Evolutionary conservation across 2,888 invertebrate genomes (phyloP).

Genomic region (Tenthredo distinguenda): DNA sequence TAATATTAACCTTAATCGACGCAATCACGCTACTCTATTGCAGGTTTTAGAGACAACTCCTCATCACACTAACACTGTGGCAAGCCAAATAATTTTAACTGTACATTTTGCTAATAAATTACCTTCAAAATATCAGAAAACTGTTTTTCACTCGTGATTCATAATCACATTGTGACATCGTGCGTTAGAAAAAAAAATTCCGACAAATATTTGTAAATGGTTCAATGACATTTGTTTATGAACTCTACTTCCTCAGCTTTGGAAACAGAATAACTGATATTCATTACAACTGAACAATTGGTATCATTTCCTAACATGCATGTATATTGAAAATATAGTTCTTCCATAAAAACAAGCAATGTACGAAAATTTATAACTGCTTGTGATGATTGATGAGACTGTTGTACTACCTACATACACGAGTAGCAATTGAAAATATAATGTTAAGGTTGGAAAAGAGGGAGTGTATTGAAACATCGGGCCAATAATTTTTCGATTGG

Average conservation of each 20-base stretch:
- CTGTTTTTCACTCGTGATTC: background rate
- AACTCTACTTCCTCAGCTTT: background rate
- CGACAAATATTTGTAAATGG: background rate
- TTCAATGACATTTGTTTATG: background rate
- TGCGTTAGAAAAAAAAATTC: background rate
- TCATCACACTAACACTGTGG: constrained; percentile 76
- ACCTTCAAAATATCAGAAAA: constrained; percentile 70
- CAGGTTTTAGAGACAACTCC: constrained; percentile 76
- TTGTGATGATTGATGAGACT: constrained; percentile 10
- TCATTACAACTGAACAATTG: background rate
- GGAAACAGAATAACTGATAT: background rate
- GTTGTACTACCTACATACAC: constrained; percentile 1
- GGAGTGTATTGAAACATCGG: background rate
- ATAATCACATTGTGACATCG: background rate
- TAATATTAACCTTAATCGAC: constrained; percentile 68
- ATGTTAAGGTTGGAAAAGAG: background rate
- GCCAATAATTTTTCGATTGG: background rate
- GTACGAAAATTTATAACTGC: background rate
- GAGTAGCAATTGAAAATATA: background rate
- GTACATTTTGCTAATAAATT: constrained; percentile 76
- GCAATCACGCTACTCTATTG: constrained; percentile 72
- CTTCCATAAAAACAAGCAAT: background rate
- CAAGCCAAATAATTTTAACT: constrained; percentile 78
- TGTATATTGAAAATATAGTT: background rate
- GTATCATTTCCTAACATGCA: background rate